phyloP scores from a whole-genome alignment of 2,888 invertebrate species.

The Spodoptera picta region DNA sequence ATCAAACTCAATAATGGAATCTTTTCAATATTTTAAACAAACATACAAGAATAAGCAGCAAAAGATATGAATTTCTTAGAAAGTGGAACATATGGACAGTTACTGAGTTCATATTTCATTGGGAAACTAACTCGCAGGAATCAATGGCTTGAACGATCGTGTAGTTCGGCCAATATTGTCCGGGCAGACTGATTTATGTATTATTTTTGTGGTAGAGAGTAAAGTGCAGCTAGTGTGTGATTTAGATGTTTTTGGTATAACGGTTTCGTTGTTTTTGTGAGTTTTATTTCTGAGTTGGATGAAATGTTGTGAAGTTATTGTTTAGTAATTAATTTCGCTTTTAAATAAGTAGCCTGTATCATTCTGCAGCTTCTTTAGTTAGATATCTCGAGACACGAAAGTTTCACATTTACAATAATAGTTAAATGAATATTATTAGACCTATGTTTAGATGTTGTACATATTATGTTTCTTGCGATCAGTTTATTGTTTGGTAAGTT shows the following conservation, averaged over 20 bases:
- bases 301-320: no score
- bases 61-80: slow-evolving; percentile 22
- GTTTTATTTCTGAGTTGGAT: no score
- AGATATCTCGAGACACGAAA: no score
- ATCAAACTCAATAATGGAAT: slow-evolving; percentile 4
- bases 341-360: no score
- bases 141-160: slow-evolving; percentile 48
- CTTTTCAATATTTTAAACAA: slow-evolving; percentile 9
- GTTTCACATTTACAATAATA: no score
- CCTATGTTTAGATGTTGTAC: no score
- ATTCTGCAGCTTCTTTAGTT: no score
- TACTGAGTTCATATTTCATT: slow-evolving; percentile 50
- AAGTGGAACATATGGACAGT: slow-evolving; percentile 36
- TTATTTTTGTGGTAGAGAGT: slow-evolving; percentile 3
- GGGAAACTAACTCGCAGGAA: slow-evolving; percentile 45
- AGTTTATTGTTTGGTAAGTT: no score
- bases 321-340: no score
- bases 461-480: no score
- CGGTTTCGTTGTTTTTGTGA: background rate
- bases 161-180: slow-evolving; percentile 50
- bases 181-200: slow-evolving; percentile 37
- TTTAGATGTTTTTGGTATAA: no score
- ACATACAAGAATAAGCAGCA: background rate
- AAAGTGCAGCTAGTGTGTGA: background rate
- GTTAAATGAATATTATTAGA: no score